phyloP scores from a whole-genome alignment of 2,113 vertebrate genomes.

The Camelus dromedarius region DNA sequence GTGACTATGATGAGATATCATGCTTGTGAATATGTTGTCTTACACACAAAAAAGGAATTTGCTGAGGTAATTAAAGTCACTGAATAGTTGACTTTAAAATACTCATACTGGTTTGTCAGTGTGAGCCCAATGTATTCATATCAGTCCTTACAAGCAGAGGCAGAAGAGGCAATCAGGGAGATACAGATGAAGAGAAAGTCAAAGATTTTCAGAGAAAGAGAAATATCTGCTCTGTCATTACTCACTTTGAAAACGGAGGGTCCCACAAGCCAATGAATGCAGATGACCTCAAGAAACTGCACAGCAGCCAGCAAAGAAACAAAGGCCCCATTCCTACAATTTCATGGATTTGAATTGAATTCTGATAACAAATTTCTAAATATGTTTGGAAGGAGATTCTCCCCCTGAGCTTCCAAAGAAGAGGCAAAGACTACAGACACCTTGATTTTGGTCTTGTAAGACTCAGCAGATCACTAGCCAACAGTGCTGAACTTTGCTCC shows the following conservation, averaged over 20 bases:
- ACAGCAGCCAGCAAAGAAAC: background rate
- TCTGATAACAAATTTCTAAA: background rate
- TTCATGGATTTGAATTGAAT: background rate
- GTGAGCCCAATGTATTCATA: background rate
- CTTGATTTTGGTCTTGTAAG: background rate
- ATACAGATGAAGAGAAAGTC: background rate
- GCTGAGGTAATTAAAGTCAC: background rate
- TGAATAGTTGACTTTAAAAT: background rate
- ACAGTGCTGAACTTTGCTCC: background rate
- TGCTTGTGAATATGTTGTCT: background rate
- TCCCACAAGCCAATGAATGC: background rate
- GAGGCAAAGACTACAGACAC: background rate
- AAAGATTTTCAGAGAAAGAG: background rate
- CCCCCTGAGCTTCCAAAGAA: background rate
- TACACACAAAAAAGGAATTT: background rate
- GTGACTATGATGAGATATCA: background rate
- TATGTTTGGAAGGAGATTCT: background rate
- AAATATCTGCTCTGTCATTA: background rate
- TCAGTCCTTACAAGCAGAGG: background rate
- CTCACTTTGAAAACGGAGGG: background rate
- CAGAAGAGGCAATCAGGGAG: background rate
- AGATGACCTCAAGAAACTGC: background rate
- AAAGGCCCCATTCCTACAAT: background rate
- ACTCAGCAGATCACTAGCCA: background rate
- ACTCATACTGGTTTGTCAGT: background rate